Conservation (phyloP, 2,888 invertebrate species). For the Apotomis betuletana region DNA sequence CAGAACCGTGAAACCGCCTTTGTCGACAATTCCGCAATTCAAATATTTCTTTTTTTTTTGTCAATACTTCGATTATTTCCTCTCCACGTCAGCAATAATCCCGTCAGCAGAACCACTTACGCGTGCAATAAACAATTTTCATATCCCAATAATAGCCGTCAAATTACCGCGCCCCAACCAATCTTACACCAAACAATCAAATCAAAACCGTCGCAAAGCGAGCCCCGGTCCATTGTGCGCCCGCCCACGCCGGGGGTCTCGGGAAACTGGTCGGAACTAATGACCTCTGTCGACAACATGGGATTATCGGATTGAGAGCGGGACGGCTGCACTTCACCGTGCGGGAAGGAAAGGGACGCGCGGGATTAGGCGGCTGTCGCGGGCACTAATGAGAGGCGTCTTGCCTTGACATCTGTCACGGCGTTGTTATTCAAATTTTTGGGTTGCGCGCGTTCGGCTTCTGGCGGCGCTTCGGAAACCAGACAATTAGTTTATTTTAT, state of each 20-base stretch:
- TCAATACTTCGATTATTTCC: slow-evolving; percentile 17
- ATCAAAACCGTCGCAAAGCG: slow-evolving; percentile 7
- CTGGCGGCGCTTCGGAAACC: slow-evolving; percentile 25
- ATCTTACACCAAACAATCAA: slow-evolving; percentile 39
- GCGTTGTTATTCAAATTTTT: slow-evolving; percentile 42
- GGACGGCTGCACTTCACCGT: slow-evolving; percentile 48
- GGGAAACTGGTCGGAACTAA: slow-evolving; percentile 35
- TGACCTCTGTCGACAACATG: slow-evolving; percentile 43
- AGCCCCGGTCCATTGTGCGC: slow-evolving; percentile 20
- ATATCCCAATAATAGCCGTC: slow-evolving; percentile 41
- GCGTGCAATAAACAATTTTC: slow-evolving; percentile 42
- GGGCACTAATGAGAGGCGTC: slow-evolving; percentile 53
- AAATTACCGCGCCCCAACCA: slow-evolving; percentile 40
- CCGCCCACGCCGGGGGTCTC: slow-evolving; percentile 23
- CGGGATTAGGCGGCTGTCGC: slow-evolving; percentile 56
- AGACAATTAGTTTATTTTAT: slow-evolving; percentile 27
- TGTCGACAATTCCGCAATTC: slow-evolving; percentile 1
- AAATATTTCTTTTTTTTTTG: slow-evolving; percentile 31
- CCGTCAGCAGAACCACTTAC: slow-evolving; percentile 30
- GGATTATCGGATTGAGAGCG: slow-evolving; percentile 63
- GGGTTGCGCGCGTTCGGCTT: slow-evolving; percentile 38
- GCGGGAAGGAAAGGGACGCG: slow-evolving; percentile 49
- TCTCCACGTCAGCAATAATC: slow-evolving; percentile 38
- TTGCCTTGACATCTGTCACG: slow-evolving; percentile 74
- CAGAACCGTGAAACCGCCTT: slow-evolving; percentile 15